These are phyloP conservation scores for Atta colombica DNA, from an alignment of 1,140 invertebrate species.

Conservation along the genomic window DNA sequence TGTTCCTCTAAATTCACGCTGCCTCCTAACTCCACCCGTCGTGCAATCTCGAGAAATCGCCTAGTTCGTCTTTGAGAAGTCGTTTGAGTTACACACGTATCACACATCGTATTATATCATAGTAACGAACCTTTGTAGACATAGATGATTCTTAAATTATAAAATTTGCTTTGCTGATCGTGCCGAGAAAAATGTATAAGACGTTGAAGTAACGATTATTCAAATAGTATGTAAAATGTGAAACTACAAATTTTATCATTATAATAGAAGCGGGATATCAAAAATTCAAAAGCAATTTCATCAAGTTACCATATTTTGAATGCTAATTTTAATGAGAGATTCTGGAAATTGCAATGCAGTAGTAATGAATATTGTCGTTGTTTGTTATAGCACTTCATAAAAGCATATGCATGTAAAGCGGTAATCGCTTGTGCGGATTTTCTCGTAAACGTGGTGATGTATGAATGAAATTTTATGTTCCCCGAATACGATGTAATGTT, in stretches of 20 bases:
- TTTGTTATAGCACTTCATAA: slow-evolving; percentile 18
- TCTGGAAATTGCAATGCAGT: background rate
- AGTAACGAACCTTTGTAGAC: slow-evolving; percentile 9
- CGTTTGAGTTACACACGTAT: slow-evolving; percentile 44
- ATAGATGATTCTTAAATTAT: slow-evolving; percentile 1
- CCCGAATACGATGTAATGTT: slow-evolving; percentile 10
- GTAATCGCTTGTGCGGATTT: slow-evolving; percentile 35
- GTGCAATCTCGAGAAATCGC: slow-evolving; percentile 51
- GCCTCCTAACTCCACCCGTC: slow-evolving; percentile 53
- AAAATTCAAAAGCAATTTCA: slow-evolving; percentile 19
- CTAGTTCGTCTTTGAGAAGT: slow-evolving; percentile 8
- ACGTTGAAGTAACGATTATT: background rate
- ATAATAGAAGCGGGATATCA: slow-evolving; percentile 2
- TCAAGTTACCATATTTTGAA: slow-evolving; percentile 10
- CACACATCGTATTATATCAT: background rate
- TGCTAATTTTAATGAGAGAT: slow-evolving; percentile 39
- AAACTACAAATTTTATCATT: slow-evolving; percentile 5
- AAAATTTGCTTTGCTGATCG: background rate
- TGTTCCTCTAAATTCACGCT: slow-evolving; percentile 31
- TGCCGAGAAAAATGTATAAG: background rate
- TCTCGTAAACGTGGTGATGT: slow-evolving; percentile 3
- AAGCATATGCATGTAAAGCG: slow-evolving; percentile 19
- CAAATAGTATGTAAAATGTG: background rate
- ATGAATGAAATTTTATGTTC: slow-evolving; percentile 29
- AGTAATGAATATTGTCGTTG: slow-evolving; percentile 22